phyloP scores from a whole-genome alignment of 1,140 invertebrate genomes.

The Drosophila pandora region DNA sequence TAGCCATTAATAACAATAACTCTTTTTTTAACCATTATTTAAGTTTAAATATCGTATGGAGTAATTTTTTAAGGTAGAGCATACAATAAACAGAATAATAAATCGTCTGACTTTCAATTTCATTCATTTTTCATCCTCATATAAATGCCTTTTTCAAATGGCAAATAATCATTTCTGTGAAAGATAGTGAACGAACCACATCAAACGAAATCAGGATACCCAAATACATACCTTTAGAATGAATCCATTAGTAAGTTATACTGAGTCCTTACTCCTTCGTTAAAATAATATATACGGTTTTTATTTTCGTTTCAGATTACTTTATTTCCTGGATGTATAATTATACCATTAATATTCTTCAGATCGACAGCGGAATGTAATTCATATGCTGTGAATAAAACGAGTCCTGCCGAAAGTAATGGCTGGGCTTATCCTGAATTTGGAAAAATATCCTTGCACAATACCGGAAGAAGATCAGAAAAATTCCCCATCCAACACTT shows the following conservation, averaged over 20 bases:
- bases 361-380: neutral
- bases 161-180: constrained; percentile 29
- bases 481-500: constrained; percentile 1
- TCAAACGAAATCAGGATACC: too few species aligned
- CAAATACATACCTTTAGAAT: constrained; percentile 5
- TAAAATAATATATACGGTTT: neutral
- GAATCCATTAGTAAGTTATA: constrained; percentile 22
- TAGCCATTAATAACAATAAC: too few species aligned
- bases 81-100: neutral
- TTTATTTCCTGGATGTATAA: constrained; percentile 31
- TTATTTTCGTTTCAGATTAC: constrained; percentile 11
- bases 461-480: constrained; percentile 3
- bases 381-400: constrained; percentile 29
- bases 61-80: constrained; percentile 1
- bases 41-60: neutral
- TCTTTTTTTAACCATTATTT: too few species aligned
- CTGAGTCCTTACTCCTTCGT: neutral
- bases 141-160: constrained; percentile 29
- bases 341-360: constrained; percentile 19
- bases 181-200: constrained; percentile 12
- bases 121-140: constrained; percentile 25
- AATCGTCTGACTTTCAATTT: neutral
- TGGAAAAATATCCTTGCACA: constrained; percentile 7
- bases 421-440: constrained; percentile 19
- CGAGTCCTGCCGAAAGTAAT: neutral